A percentile compares a stretch with the other conserved stretches of the same genome.
phyloP scores from a whole-genome alignment of 2,797 vertebrate genomes.

The Craterocephalus amniculus region DNA sequence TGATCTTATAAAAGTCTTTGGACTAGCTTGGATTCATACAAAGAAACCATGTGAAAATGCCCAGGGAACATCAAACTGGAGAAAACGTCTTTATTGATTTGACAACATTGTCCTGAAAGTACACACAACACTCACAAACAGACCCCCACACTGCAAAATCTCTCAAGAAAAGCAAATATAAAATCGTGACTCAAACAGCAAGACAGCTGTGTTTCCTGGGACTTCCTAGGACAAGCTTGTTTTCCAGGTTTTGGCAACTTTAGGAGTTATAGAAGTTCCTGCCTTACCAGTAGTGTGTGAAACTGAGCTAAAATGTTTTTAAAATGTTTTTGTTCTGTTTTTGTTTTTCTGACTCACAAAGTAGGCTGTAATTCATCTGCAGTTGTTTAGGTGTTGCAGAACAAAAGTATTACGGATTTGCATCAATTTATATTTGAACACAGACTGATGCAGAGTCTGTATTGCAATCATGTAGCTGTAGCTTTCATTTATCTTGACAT shows the following conservation, averaged over 20 bases:
- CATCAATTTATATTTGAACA: neutral
- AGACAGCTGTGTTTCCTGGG: neutral
- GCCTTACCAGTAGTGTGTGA: neutral
- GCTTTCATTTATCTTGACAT: neutral
- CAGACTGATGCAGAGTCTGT: neutral
- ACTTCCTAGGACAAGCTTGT: neutral
- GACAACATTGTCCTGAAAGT: conserved; percentile 2
- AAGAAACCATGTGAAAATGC: neutral
- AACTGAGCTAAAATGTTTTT: neutral
- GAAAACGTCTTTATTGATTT: neutral
- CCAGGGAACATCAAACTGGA: neutral
- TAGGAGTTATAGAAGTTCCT: neutral
- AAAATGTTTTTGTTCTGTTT: neutral
- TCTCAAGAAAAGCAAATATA: neutral
- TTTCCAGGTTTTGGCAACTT: neutral
- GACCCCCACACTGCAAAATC: neutral
- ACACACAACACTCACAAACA: neutral
- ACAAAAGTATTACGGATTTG: neutral
- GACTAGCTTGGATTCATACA: neutral
- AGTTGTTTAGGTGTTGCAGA: neutral
- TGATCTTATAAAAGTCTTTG: neutral
- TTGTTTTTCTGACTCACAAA: neutral
- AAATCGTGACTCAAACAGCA: neutral
- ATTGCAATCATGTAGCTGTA: neutral
- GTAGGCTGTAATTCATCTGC: neutral